Base-by-base conservation (phyloP, 2,113 vertebrate genomes). In the Calyptommatus sinebrachiatus region DNA sequence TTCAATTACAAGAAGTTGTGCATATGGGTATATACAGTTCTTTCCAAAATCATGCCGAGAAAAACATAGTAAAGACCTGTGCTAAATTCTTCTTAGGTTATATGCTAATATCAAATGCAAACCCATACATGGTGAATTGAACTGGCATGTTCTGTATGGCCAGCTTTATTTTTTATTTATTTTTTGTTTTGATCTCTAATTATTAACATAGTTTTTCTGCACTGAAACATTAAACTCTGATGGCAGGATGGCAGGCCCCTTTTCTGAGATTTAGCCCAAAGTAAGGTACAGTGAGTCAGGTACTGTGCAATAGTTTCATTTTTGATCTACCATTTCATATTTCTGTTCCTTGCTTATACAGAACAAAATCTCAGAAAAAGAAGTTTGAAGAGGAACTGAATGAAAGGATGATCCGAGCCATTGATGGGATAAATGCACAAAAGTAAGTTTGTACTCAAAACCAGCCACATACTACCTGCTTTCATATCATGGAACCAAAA, bases 291-390 rank as follows among this genome's bases (percentile, higher is more conserved):
- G 35, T 41, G 35, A 5, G 35, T 41, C 35, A 41, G 2, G 2
- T 45, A 24, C 61, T 61, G 73, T 41, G 29, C n/a, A 65, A 22
- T 14, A 57, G 21, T 45, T 20, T 10, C 21, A 57, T 5, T 14
- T 57, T 57, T 57, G 12, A 57, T 20, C 46, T 7, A 4, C 62
- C 71, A 29, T 26, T 50, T 22, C 82, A 74, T 69, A 66, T 81
- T 68, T 72, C 60, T 57, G 14, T 73, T 18, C 26, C 10, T 66
- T 84, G 91, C 76, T 1, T 6, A 86, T 88, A 5, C 86, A 99
- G 98, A 94, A 99, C 97, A 84, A 99, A 98, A 91, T 99, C 98
- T 80, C 98, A 99, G 88, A 99, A 99, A 92, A 99, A 96, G 87
- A 94, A 96, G 14, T 99, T 99, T 94, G 98, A 99, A 90, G 97